A percentile compares a stretch with the other conserved stretches of the same genome.
Evolutionary conservation across 1,140 invertebrate genomes (phyloP).

Genomic region (Myzus persicae): DNA sequence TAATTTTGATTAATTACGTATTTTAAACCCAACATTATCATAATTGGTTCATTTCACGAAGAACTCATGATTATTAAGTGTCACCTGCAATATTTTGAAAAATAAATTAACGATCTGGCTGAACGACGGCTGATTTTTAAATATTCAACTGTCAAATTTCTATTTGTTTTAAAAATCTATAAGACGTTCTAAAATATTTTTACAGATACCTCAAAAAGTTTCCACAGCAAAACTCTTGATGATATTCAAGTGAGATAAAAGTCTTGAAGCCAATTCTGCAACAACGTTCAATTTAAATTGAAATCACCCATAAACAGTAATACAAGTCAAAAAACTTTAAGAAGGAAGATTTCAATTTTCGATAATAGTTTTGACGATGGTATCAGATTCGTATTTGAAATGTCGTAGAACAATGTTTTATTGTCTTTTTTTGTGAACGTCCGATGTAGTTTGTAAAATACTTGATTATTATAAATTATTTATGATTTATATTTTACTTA

Average conservation of each 20-base stretch:
- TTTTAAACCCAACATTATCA: too few species aligned
- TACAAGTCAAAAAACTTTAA: conserved; percentile 16
- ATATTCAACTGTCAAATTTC: too few species aligned
- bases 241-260: background rate
- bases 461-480: too few species aligned
- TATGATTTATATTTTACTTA: too few species aligned
- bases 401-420: background rate
- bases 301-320: conserved; percentile 41
- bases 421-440: background rate
- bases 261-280: background rate
- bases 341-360: conserved; percentile 22
- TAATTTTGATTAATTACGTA: too few species aligned
- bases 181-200: background rate
- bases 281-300: conserved; percentile 34
- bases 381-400: background rate
- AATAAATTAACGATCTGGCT: too few species aligned
- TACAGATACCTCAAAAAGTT: conserved; percentile 16
- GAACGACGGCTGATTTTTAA: too few species aligned
- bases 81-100: too few species aligned
- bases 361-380: conserved; percentile 23
- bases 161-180: background rate
- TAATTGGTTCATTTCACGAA: too few species aligned
- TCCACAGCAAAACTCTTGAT: background rate
- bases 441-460: too few species aligned
- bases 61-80: too few species aligned